phyloP scores from a whole-genome alignment of 2,113 vertebrate species.

The Otolemur garnettii region DNA sequence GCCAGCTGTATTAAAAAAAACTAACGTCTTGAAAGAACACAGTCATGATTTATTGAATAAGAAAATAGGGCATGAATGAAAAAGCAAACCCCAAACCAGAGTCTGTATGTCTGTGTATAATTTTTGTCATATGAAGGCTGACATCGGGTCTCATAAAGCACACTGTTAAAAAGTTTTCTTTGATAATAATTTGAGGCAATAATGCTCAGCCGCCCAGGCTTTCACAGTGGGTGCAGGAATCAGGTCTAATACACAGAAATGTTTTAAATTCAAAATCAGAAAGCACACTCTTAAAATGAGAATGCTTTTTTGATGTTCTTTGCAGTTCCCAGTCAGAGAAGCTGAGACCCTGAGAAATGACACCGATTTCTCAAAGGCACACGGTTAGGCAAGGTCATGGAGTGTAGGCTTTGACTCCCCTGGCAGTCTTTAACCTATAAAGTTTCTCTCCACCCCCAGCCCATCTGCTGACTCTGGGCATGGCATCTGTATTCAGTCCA shows the following conservation, averaged over 20 bases:
- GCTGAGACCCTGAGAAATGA: not conserved
- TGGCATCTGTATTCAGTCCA: conserved; percentile 48
- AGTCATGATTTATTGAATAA: not conserved
- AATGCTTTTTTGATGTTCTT: not conserved
- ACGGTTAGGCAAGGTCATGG: not conserved
- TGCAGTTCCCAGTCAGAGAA: not conserved
- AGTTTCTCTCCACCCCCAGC: not conserved
- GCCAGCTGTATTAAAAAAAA: not conserved
- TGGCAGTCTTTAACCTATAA: not conserved
- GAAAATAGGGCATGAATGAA: not conserved
- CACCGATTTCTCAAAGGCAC: not conserved
- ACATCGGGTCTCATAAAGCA: not conserved
- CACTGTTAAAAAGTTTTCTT: not conserved
- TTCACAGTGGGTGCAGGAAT: accelerated
- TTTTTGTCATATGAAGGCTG: not conserved
- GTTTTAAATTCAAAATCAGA: not conserved
- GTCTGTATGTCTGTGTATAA: not conserved
- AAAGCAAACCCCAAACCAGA: not conserved
- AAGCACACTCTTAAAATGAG: not conserved
- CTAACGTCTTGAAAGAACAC: not conserved
- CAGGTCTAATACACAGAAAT: not conserved
- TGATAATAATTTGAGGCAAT: not conserved
- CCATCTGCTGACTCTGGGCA: conserved; percentile 62
- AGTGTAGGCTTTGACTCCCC: not conserved
- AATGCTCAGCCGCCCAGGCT: not conserved